Evolutionary conservation across 2,797 vertebrate genomes (phyloP).

Genomic region (Danio aesculapii): DNA sequence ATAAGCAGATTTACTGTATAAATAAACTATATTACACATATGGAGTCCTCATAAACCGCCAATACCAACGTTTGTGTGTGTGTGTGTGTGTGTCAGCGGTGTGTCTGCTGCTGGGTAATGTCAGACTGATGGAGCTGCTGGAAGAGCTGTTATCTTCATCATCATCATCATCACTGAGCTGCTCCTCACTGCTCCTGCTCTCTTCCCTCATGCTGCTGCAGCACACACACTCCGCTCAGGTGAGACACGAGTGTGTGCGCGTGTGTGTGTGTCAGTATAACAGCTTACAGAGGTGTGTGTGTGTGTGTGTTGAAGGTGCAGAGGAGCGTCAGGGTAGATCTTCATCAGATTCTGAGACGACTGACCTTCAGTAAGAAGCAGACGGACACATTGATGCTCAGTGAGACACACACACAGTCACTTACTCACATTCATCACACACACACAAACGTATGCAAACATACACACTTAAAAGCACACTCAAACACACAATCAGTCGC

Average conservation of each 20-base stretch:
- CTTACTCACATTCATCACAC: background rate
- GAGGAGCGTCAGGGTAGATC: conserved; percentile 83
- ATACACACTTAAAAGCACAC: no score
- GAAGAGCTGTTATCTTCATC: conserved; percentile 77
- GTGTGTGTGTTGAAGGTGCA: conserved; percentile 80
- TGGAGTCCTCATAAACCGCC: no score
- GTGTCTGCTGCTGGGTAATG: conserved; percentile 88
- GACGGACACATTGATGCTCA: conserved; percentile 82
- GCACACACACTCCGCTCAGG: conserved; percentile 83
- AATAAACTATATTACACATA: no score
- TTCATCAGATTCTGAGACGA: conserved; percentile 81
- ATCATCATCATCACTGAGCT: conserved; percentile 74
- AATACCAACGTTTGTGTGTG: conserved; percentile 12
- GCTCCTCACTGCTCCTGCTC: conserved; percentile 86
- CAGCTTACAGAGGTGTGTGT: conserved; percentile 10
- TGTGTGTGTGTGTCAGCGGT: conserved; percentile 77
- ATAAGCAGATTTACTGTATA: no score
- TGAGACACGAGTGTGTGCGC: conserved; percentile 60
- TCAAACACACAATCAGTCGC: no score
- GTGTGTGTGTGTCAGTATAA: background rate
- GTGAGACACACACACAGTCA: conserved; percentile 71
- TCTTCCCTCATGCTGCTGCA: conserved; percentile 87
- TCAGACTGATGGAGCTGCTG: conserved; percentile 85
- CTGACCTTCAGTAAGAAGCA: conserved; percentile 83
- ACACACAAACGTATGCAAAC: background rate